Conservation (phyloP, 1,140 invertebrate genomes). For the Ooceraea biroi region DNA sequence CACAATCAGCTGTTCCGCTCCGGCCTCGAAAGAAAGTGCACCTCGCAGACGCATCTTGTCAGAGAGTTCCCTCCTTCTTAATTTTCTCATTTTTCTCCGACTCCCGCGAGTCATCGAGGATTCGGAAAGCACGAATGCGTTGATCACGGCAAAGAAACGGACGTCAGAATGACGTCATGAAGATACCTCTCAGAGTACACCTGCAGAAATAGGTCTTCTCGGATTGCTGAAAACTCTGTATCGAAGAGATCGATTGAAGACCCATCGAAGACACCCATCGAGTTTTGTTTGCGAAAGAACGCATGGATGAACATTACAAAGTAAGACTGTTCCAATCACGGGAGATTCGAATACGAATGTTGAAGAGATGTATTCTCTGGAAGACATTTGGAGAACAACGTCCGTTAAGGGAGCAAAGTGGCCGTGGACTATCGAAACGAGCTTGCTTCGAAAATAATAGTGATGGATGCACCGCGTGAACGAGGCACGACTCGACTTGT, state of each 20-base stretch:
- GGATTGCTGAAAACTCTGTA: no score
- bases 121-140: no score
- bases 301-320: not conserved
- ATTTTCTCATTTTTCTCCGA: not conserved
- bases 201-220: no score
- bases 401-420: not conserved
- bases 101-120: not conserved
- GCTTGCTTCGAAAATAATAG: not conserved
- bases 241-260: no score
- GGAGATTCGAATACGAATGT: not conserved
- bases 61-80: not conserved
- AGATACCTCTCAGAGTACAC: no score
- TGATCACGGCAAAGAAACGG: no score
- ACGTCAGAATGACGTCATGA: no score
- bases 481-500: not conserved
- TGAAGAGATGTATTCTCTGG: not conserved
- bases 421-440: not conserved
- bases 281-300: not conserved
- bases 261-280: not conserved
- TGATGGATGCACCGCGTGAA: slow-evolving; percentile 1
- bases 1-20: slow-evolving; percentile 76
- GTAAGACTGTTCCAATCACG: not conserved
- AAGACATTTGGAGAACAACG: not conserved
- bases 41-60: slow-evolving; percentile 33
- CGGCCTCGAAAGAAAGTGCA: slow-evolving; percentile 12